Evolutionary conservation across 92 coral and sea anemone species (phyloP).

Genomic region (Phenganax subtilis): DNA sequence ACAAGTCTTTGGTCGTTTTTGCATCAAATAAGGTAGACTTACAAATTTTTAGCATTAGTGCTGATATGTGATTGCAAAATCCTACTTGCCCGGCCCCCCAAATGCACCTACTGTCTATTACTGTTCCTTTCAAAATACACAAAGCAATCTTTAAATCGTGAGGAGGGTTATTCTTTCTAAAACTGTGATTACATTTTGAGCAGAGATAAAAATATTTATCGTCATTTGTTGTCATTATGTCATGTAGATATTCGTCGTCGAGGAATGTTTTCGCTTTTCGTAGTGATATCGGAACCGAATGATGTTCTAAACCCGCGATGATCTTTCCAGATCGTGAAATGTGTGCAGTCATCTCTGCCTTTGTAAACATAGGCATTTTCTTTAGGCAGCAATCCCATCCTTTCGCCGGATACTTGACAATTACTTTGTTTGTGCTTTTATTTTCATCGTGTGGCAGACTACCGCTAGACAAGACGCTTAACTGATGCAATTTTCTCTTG

Average conservation of each 20-base stretch:
- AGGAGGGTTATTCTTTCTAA: conserved; percentile 47
- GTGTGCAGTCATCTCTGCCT: too few relatives aligned
- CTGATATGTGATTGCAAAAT: conserved; percentile 52
- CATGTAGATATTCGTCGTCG: conserved; percentile 55
- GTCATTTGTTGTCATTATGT: conserved; percentile 46
- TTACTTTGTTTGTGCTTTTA: too few relatives aligned
- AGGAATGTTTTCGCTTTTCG: conserved; percentile 51
- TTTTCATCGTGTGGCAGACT: too few relatives aligned
- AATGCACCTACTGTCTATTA: conserved; percentile 44
- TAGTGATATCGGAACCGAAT: conserved; percentile 52
- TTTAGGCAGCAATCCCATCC: too few relatives aligned
- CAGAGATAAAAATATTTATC: conserved; percentile 45
- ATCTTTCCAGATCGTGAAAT: neutral
- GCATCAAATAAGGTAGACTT: conserved; percentile 48
- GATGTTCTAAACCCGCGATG: conserved; percentile 9
- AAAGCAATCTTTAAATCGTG: conserved; percentile 53
- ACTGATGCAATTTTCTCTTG: too few relatives aligned
- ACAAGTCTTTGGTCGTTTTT: conserved; percentile 40
- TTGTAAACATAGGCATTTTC: too few relatives aligned
- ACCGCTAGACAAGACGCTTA: too few relatives aligned
- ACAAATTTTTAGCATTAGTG: conserved; percentile 51
- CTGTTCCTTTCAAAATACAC: conserved; percentile 47
- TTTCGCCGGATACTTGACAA: too few relatives aligned
- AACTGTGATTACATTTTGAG: conserved; percentile 59
- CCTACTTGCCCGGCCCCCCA: conserved; percentile 55